Evolutionary conservation across 2,113 vertebrate species (phyloP).

Genomic region (Mesitornis unicolor): DNA sequence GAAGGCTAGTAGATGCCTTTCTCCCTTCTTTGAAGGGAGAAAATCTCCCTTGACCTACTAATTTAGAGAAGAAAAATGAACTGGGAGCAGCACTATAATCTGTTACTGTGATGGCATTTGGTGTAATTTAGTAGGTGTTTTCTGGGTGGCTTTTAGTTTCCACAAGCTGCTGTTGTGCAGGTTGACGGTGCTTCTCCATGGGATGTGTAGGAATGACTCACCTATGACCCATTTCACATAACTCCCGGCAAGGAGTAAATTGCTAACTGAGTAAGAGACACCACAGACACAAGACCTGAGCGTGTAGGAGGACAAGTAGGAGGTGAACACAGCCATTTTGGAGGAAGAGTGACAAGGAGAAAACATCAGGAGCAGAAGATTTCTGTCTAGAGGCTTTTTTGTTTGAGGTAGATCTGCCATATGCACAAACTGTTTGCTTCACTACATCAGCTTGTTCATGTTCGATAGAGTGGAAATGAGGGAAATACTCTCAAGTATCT

Average conservation of each 20-base stretch:
- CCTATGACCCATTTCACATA: not conserved
- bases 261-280: conserved; percentile 21
- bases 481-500: not conserved
- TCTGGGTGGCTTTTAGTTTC: not conserved
- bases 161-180: not conserved
- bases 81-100: not conserved
- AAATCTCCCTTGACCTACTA: conserved; percentile 19
- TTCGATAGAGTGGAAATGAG: not conserved
- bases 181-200: not conserved
- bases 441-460: not conserved
- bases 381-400: not conserved
- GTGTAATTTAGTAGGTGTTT: conserved; percentile 12
- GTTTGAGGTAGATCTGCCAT: not conserved
- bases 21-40: not conserved
- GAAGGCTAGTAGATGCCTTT: not conserved
- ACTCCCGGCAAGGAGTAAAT: not conserved
- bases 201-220: not conserved
- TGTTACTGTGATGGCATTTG: not conserved
- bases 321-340: not conserved
- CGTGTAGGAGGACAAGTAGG: not conserved
- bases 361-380: not conserved
- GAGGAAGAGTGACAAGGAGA: not conserved
- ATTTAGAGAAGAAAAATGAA: conserved; percentile 8
- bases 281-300: not conserved
- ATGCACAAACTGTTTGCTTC: not conserved